Evolutionary conservation across 2,888 invertebrate species (phyloP).

Genomic region (Polydesmus complanatus): DNA sequence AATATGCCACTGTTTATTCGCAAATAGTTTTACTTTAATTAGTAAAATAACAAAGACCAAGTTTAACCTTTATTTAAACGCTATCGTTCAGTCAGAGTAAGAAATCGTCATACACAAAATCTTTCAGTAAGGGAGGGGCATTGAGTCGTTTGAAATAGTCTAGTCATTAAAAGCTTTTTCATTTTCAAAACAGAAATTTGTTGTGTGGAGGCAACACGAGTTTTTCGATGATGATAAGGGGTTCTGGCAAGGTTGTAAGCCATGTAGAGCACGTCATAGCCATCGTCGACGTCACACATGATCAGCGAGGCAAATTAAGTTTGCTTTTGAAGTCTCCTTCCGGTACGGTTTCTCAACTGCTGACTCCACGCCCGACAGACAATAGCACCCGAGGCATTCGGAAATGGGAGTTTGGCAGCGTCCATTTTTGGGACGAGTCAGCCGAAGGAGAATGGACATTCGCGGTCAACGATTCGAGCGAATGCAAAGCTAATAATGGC

Average conservation of each 20-base stretch:
- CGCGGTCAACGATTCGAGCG: conserved; percentile 23
- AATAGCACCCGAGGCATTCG: conserved; percentile 32
- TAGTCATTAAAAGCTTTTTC: too few species aligned
- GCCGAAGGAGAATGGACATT: conserved; percentile 33
- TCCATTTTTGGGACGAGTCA: conserved; percentile 40
- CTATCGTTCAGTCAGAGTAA: too few species aligned
- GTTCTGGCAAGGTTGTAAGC: background rate
- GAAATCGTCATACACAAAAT: too few species aligned
- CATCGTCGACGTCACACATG: conserved; percentile 26
- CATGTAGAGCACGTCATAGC: conserved; percentile 32
- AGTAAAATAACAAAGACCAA: too few species aligned
- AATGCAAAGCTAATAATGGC: too few species aligned
- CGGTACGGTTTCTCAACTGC: conserved; percentile 27
- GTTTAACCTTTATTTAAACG: too few species aligned
- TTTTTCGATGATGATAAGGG: background rate
- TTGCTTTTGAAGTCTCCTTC: conserved; percentile 29
- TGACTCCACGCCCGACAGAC: conserved; percentile 32
- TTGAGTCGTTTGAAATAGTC: too few species aligned
- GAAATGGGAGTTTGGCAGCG: conserved; percentile 37
- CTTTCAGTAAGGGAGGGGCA: too few species aligned
- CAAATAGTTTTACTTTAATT: too few species aligned
- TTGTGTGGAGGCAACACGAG: background rate
- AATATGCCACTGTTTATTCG: too few species aligned
- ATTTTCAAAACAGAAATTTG: too few species aligned
- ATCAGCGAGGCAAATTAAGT: conserved; percentile 28